These are phyloP conservation scores for Micropterix aruncella DNA, from an alignment of 2,888 invertebrate species.

Conservation along the genomic window DNA sequence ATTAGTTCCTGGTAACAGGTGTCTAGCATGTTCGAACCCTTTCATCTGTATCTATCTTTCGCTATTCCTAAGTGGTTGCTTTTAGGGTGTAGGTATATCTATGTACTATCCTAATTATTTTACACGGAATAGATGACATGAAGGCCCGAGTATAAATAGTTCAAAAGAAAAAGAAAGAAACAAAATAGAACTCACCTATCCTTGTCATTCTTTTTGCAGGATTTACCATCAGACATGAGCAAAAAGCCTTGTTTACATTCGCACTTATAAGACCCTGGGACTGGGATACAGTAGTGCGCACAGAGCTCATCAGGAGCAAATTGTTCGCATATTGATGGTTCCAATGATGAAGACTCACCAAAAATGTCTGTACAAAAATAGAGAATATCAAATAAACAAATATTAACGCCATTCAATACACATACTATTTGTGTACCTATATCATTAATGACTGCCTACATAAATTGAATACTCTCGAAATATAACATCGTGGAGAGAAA, in stretches of 20 bases:
- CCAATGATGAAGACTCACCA: not conserved
- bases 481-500: no score
- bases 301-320: constrained; percentile 45
- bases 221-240: constrained; percentile 54
- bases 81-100: no score
- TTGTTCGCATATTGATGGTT: constrained; percentile 27
- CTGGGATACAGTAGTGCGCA: constrained; percentile 64
- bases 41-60: no score
- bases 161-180: not conserved
- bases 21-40: no score
- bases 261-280: constrained; percentile 55
- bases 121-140: not conserved
- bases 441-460: no score
- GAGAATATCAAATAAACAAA: no score
- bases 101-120: no score
- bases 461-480: not conserved
- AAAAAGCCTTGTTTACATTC: constrained; percentile 54
- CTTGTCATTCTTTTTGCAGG: constrained; percentile 38
- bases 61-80: no score
- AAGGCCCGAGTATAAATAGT: not conserved
- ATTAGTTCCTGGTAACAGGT: no score
- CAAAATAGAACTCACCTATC: constrained; percentile 13
- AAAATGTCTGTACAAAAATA: no score
- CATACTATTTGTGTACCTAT: no score
- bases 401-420: no score